Evolutionary conservation across 1,140 invertebrate species (phyloP), one percentile per base, ranked within the genome.

Genomic region (Neoseiulus cucumeris): DNA sequence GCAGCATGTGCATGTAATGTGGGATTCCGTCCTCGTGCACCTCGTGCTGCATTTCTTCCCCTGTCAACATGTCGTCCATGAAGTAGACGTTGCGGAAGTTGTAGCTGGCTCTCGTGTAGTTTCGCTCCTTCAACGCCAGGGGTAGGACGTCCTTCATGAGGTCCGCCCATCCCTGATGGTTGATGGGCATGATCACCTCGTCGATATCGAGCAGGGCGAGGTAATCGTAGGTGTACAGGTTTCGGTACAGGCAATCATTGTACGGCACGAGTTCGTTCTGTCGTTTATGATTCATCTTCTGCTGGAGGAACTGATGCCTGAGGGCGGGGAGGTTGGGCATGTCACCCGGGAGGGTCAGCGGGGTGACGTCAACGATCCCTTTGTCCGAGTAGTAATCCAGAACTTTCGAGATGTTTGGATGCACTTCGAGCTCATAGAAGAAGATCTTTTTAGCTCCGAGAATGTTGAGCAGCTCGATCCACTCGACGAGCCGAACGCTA

Each of bases 231-330:
- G 83, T 79, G 73, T 92, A 91, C 76, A 92, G 82, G 73, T 93
- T 87, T 70, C 91, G 86, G 76, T 96, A 95, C 5, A 96, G 79
- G 72, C 92, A 96, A 73, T 96, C 92, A 75, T 96, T 96, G 79
- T 95, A 95, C 0, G 92, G 91, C 70, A 96, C 92, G 42, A 96
- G 79, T 75, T 96, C 91, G 75, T 94, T 92, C 72, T 94, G 89
- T 12, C 91, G 78, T 74, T 95, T 95, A 75, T 91, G 84, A 72
- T 87, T 92, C 22, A 71, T 85, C 74, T 89, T 89, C 73, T 89
- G 89, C 47, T 86, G 87, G 5, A 93, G 78, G 71, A 91, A 93
- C 74, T 89, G 80, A 74, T 92, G 89, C 72, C 90, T 85, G 64
- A 92, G 84, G 0, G 84, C 84, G 0, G 87, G 88, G 7, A 89